Evolutionary conservation across 2,888 invertebrate genomes (phyloP).

Genomic region (Eilema sororculum): DNA sequence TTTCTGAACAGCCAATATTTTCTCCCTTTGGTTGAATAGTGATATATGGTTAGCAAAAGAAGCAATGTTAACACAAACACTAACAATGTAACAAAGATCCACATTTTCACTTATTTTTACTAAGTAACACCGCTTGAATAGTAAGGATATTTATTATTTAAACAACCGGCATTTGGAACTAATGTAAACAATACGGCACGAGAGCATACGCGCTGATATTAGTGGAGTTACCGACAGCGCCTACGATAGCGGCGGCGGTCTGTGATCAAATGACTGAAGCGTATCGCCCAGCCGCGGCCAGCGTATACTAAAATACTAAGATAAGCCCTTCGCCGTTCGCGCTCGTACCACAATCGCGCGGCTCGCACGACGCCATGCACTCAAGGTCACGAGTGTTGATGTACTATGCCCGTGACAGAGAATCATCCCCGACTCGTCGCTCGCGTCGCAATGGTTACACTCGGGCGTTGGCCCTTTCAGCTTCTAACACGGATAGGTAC

Average conservation of each 20-base stretch:
- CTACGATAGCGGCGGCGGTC: conserved; percentile 60
- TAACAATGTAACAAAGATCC: conserved; percentile 66
- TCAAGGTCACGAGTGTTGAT: conserved; percentile 77
- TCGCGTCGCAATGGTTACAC: too few species aligned
- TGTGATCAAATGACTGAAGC: conserved; percentile 76
- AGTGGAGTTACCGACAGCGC: conserved; percentile 50
- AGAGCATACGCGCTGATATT: conserved; percentile 51
- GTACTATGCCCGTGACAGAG: conserved; percentile 76
- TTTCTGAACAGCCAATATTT: conserved; percentile 78
- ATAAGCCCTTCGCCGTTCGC: conserved; percentile 71
- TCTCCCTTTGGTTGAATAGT: conserved; percentile 75
- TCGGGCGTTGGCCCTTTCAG: too few species aligned
- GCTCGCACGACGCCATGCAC: conserved; percentile 54
- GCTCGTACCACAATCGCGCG: conserved; percentile 39
- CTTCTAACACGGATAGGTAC: too few species aligned
- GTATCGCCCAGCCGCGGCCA: conserved; percentile 58
- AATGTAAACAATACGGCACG: conserved; percentile 68
- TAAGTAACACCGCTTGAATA: conserved; percentile 44
- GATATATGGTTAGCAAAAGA: conserved; percentile 70
- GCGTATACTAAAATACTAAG: conserved; percentile 52
- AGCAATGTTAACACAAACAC: conserved; percentile 64
- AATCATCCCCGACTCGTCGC: too few species aligned
- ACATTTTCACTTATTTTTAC: conserved; percentile 61
- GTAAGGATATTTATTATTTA: conserved; percentile 48
- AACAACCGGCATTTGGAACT: conserved; percentile 64